These are phyloP conservation scores for Brachymystax lenok DNA, from an alignment of 2,797 vertebrate species.

Conservation along the genomic window DNA sequence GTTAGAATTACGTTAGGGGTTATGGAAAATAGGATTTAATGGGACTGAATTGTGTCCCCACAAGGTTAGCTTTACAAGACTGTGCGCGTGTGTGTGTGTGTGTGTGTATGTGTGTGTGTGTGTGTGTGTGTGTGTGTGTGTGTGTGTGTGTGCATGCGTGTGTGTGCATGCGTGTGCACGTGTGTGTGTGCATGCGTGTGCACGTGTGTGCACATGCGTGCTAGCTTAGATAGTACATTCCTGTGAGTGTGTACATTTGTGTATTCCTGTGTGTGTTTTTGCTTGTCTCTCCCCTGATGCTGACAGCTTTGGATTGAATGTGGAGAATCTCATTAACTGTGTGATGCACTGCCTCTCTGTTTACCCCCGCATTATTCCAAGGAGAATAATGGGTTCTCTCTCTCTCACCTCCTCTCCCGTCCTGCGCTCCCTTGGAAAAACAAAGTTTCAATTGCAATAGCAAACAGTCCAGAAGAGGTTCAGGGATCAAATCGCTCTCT, in stretches of 20 bases:
- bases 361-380: not conserved
- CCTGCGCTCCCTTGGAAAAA: constrained; percentile 20
- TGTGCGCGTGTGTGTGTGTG: too few relatives aligned
- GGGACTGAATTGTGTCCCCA: too few relatives aligned
- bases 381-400: too few relatives aligned
- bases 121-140: too few relatives aligned
- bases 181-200: too few relatives aligned
- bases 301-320: constrained; percentile 51
- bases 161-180: too few relatives aligned
- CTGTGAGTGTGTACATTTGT: not conserved
- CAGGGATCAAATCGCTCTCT: constrained; percentile 37
- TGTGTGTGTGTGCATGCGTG: too few relatives aligned
- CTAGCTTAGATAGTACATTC: not conserved
- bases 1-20: too few relatives aligned
- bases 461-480: constrained; percentile 35
- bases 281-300: constrained; percentile 50
- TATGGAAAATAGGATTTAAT: too few relatives aligned
- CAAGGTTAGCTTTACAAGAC: too few relatives aligned
- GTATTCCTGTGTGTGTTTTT: constrained; percentile 17
- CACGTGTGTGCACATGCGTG: not conserved
- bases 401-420: constrained; percentile 5
- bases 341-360: constrained; percentile 55
- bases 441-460: constrained; percentile 33
- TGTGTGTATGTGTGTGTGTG: too few relatives aligned
- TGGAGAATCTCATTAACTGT: constrained; percentile 54